phyloP scores from a whole-genome alignment of 53 echinoderm and acorn worm genomes.

The Mesocentrotus franciscanus region DNA sequence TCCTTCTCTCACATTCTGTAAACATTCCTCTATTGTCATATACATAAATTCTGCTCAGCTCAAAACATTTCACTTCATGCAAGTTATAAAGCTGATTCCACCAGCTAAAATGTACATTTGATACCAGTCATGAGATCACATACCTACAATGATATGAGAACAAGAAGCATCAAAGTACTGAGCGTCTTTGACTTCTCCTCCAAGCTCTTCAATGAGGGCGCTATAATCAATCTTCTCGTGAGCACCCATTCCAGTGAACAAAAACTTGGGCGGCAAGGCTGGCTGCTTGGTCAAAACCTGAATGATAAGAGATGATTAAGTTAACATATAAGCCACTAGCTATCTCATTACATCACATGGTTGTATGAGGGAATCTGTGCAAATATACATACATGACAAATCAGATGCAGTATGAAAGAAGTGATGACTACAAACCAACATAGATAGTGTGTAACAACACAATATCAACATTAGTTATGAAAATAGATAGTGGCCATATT shows the following conservation, averaged over 20 bases:
- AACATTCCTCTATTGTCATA: too few species aligned
- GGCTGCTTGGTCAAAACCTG: constrained; percentile 16
- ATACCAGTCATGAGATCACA: not conserved
- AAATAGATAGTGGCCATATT: not conserved
- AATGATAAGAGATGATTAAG: not conserved
- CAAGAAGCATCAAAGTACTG: constrained; percentile 89
- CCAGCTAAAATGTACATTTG: not conserved
- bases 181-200: constrained; percentile 87
- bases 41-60: not conserved
- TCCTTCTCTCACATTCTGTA: too few species aligned
- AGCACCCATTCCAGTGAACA: constrained; percentile 87
- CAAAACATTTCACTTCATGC: not conserved
- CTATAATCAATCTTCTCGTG: constrained; percentile 97
- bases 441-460: too few species aligned
- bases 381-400: not conserved
- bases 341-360: not conserved
- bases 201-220: constrained; percentile 95
- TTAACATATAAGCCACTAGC: not conserved
- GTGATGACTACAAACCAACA: not conserved
- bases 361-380: not conserved
- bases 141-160: constrained; percentile 97
- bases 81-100: not conserved
- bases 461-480: too few species aligned
- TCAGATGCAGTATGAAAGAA: not conserved
- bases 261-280: constrained; percentile 69